Evolutionary conservation across 1,140 invertebrate genomes (phyloP).

Genomic region (Lutraria rhynchaena): DNA sequence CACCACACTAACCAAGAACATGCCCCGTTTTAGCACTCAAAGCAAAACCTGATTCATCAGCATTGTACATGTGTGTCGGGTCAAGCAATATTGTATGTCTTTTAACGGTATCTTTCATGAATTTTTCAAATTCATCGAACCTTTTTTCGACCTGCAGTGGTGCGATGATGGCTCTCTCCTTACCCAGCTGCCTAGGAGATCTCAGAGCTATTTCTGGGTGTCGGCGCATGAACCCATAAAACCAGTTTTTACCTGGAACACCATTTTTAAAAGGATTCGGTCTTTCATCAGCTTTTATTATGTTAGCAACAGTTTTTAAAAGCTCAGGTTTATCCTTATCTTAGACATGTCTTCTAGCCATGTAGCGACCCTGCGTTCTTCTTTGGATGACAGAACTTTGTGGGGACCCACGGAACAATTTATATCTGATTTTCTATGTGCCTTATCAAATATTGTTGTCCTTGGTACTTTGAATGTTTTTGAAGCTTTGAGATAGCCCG

Average conservation of each 20-base stretch:
- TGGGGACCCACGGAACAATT: background rate
- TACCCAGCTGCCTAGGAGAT: constrained; percentile 18
- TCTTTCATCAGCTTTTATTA: constrained; percentile 1
- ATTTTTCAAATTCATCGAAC: constrained; percentile 16
- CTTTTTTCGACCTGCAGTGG: constrained; percentile 1
- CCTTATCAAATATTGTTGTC: constrained; percentile 14
- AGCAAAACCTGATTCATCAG: too few relatives aligned
- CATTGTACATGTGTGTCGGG: constrained; percentile 21
- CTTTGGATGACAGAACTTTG: background rate
- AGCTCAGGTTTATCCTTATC: constrained; percentile 15
- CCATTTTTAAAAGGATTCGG: constrained; percentile 1
- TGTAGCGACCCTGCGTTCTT: background rate
- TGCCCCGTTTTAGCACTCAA: constrained; percentile 24
- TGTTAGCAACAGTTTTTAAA: background rate
- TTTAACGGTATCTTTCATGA: background rate
- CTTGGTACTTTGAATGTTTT: background rate
- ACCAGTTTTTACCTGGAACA: constrained; percentile 17
- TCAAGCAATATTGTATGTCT: constrained; percentile 2
- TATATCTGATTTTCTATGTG: background rate
- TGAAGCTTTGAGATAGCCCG: background rate
- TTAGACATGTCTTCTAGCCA: constrained; percentile 14
- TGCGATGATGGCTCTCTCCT: constrained; percentile 11
- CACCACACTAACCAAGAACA: constrained; percentile 7
- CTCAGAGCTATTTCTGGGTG: constrained; percentile 16
- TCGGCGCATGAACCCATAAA: constrained; percentile 10